phyloP scores from a whole-genome alignment of 2,113 vertebrate genomes.

The Electrona antarctica region DNA sequence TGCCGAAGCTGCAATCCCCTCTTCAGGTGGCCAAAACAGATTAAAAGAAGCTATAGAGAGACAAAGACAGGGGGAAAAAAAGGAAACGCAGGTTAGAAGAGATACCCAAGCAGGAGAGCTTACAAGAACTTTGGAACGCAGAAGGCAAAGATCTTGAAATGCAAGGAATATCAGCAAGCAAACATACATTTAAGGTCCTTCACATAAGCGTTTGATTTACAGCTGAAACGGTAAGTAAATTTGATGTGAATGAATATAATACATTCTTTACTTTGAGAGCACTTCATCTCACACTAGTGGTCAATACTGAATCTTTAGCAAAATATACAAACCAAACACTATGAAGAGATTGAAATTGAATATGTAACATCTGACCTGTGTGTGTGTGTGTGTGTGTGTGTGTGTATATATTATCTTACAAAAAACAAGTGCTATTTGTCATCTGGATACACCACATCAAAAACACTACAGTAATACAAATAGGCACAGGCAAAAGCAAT shows the following conservation, averaged over 20 bases:
- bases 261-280: neutral
- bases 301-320: neutral
- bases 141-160: conserved; percentile 20
- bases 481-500: conserved; percentile 15
- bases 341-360: neutral
- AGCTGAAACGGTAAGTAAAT: conserved; percentile 2
- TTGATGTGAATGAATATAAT: neutral
- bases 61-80: conserved; percentile 72
- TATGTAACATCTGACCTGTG: too few species aligned
- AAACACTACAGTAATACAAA: conserved; percentile 20
- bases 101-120: conserved; percentile 41
- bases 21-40: conserved; percentile 91
- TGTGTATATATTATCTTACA: conserved; percentile 12
- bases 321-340: neutral
- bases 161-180: conserved; percentile 30
- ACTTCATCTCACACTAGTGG: too few species aligned
- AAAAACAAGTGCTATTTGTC: conserved; percentile 48
- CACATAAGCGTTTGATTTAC: conserved; percentile 4
- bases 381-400: too few species aligned
- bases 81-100: conserved; percentile 73
- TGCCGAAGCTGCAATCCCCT: conserved; percentile 91
- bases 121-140: conserved; percentile 5
- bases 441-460: conserved; percentile 18
- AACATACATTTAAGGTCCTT: neutral
- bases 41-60: conserved; percentile 98